Evolutionary conservation across 2,113 vertebrate genomes (phyloP).

Genomic region (Hirundichthys speculiger): DNA sequence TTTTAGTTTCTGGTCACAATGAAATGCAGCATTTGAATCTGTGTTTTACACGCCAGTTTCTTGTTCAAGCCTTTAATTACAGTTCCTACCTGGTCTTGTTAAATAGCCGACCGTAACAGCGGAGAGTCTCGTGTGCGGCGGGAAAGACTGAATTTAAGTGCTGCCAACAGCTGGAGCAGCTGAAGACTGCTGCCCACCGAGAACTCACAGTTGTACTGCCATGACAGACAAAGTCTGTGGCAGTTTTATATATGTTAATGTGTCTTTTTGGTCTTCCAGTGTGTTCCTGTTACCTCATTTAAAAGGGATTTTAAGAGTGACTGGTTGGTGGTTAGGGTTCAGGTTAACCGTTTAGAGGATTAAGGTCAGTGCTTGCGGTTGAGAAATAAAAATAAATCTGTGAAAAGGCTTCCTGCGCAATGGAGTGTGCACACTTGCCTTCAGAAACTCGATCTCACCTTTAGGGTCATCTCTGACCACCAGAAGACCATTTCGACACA

Average conservation of each 20-base stretch:
- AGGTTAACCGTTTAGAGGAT: slow-evolving; percentile 23
- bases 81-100: slow-evolving; percentile 3
- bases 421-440: not conserved
- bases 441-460: slow-evolving; percentile 78
- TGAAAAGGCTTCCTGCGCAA: not conserved
- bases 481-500: slow-evolving; percentile 95
- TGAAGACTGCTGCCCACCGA: slow-evolving; percentile 5
- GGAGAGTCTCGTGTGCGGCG: not conserved
- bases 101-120: slow-evolving; percentile 1
- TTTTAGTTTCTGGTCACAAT: not conserved
- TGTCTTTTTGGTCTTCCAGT: slow-evolving; percentile 27
- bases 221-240: slow-evolving; percentile 3
- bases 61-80: slow-evolving; percentile 5
- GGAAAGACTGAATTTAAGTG: not conserved
- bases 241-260: not conserved
- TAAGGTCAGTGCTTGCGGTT: slow-evolving; percentile 22
- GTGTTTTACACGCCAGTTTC: slow-evolving; percentile 1
- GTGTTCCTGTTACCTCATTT: slow-evolving; percentile 25
- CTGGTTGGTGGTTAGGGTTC: slow-evolving; percentile 3
- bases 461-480: slow-evolving; percentile 97
- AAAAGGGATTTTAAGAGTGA: not conserved
- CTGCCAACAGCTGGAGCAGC: not conserved
- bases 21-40: not conserved
- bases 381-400: slow-evolving; percentile 25
- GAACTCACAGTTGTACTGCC: slow-evolving; percentile 1